These are phyloP conservation scores for Callinectes sapidus DNA, from an alignment of 2,888 invertebrate species.

Conservation along the genomic window DNA sequence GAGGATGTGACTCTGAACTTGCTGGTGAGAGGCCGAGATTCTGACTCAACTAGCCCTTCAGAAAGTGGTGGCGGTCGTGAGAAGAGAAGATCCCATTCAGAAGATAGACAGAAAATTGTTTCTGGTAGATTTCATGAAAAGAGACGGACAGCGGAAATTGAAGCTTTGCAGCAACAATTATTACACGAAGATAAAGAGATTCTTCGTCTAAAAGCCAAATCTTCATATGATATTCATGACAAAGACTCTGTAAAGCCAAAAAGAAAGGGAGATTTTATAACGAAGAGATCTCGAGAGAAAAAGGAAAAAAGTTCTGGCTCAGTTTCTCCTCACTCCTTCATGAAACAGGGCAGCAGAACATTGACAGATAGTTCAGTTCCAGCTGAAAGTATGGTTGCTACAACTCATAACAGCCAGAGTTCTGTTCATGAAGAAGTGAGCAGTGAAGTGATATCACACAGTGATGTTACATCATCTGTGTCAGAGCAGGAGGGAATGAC, in stretches of 20 bases:
- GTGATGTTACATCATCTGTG: constrained; percentile 60
- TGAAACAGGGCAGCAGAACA: not conserved
- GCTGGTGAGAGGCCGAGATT: constrained; percentile 44
- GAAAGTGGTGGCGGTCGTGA: constrained; percentile 58
- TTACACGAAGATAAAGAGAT: constrained; percentile 49
- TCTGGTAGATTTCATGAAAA: constrained; percentile 60
- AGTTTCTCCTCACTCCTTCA: constrained; percentile 1
- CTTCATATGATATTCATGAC: constrained; percentile 51
- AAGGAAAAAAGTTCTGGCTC: constrained; percentile 54
- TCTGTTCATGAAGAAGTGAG: constrained; percentile 55
- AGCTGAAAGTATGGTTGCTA: constrained; percentile 52
- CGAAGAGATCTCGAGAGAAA: constrained; percentile 49
- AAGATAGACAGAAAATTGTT: constrained; percentile 52
- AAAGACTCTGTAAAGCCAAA: constrained; percentile 52
- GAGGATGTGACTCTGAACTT: constrained; percentile 57
- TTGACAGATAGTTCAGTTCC: constrained; percentile 47
- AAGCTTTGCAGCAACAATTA: constrained; percentile 46
- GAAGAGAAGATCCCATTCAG: constrained; percentile 61
- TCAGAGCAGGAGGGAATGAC: constrained; percentile 55
- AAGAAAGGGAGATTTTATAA: constrained; percentile 52
- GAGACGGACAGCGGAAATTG: constrained; percentile 53
- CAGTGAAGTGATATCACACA: constrained; percentile 58
- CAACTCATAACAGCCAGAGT: constrained; percentile 55
- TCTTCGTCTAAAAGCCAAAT: constrained; percentile 41
- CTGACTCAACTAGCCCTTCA: constrained; percentile 61